Conservation (phyloP, 1,140 invertebrate species). For the Pissodes strobi region DNA sequence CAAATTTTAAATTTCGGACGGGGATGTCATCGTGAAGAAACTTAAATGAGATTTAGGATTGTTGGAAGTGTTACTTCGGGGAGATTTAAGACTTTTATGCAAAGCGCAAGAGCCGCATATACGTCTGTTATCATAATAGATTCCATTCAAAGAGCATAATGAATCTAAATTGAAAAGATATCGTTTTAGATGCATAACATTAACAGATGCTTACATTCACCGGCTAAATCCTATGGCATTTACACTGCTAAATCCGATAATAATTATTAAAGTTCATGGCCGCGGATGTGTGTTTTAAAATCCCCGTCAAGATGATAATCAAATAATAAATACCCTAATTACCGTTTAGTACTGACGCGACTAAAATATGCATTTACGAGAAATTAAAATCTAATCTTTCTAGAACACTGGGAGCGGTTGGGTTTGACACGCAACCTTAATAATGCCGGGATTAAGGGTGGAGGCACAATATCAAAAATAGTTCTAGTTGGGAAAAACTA, state of each 20-base stretch:
- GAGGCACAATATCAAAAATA: not conserved
- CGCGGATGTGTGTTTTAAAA: not conserved
- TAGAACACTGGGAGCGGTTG: conserved; percentile 13
- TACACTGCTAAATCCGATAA: not conserved
- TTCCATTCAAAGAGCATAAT: not conserved
- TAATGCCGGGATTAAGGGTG: conserved; percentile 1
- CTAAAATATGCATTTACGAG: conserved; percentile 31
- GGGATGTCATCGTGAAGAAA: conserved; percentile 14
- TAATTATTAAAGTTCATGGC: too few relatives aligned
- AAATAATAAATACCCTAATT: conserved; percentile 11
- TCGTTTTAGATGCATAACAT: not conserved
- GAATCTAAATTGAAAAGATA: not conserved
- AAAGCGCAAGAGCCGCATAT: conserved; percentile 1
- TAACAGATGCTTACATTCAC: not conserved
- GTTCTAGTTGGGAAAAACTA: too few relatives aligned
- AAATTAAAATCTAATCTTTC: conserved; percentile 35
- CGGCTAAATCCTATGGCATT: not conserved
- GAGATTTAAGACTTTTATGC: conserved; percentile 21
- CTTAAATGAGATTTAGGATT: conserved; percentile 22
- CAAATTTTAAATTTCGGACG: conserved; percentile 26
- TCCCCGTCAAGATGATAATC: conserved; percentile 5
- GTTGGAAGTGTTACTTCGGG: conserved; percentile 4
- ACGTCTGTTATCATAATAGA: not conserved
- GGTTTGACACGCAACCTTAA: conserved; percentile 18
- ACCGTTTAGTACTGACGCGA: conserved; percentile 13